Evolutionary conservation across 37 sponge, comb jelly and placozoan genomes (phyloP).

Genomic region (Aplysina aerophoba): DNA sequence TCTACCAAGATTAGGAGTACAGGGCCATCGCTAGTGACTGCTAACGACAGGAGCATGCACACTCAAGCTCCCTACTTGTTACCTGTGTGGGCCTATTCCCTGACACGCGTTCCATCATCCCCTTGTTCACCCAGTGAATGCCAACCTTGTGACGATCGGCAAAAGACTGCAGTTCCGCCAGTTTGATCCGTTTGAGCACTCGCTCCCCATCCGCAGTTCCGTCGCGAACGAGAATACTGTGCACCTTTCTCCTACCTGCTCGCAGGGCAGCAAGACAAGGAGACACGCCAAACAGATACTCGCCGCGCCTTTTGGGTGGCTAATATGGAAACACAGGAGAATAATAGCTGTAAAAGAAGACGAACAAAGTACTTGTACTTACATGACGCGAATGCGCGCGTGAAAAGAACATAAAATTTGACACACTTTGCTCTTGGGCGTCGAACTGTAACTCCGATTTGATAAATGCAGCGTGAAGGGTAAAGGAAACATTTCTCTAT

Average conservation of each 20-base stretch:
- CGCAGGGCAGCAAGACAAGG: constrained; percentile 75
- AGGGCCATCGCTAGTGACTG: not conserved
- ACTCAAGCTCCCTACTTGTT: not conserved
- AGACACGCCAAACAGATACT: constrained; percentile 62
- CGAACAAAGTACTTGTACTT: no score
- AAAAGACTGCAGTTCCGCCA: constrained; percentile 19
- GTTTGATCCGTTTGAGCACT: constrained; percentile 28
- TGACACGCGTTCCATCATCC: constrained; percentile 42
- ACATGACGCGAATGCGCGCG: no score
- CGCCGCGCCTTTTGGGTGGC: constrained; percentile 52
- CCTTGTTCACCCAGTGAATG: constrained; percentile 36
- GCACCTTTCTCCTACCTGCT: constrained; percentile 46
- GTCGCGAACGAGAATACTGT: constrained; percentile 5
- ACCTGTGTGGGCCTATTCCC: constrained; percentile 74
- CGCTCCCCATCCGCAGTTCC: constrained; percentile 16
- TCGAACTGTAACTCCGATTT: no score
- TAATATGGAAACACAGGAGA: not conserved
- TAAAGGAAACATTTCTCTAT: no score
- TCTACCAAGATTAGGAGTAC: no score
- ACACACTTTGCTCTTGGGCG: no score
- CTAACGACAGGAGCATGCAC: not conserved
- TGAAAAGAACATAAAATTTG: no score
- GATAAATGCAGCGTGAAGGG: no score
- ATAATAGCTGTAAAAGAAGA: no score
- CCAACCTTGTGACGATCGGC: constrained; percentile 31